Evolutionary conservation across 1,140 invertebrate species (phyloP).

Genomic region (Drosophila bocqueti): DNA sequence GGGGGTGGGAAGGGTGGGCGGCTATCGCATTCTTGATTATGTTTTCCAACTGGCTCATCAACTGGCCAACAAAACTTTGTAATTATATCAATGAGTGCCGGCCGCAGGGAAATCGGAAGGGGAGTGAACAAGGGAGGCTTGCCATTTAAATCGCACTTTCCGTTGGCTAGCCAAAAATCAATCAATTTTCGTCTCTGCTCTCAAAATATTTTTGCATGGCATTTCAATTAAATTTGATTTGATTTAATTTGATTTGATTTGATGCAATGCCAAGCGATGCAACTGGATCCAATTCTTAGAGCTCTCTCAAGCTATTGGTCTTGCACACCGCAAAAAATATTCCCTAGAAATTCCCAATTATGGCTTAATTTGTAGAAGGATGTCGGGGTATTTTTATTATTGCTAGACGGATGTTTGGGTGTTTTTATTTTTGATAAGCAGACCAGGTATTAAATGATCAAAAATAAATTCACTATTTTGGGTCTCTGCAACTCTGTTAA

Average conservation of each 20-base stretch:
- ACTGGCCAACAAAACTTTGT: slow-evolving; percentile 78
- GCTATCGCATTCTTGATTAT: slow-evolving; percentile 80
- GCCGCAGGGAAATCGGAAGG: neutral
- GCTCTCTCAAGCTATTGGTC: slow-evolving; percentile 15
- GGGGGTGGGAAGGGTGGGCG: slow-evolving; percentile 14
- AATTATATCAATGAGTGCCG: slow-evolving; percentile 76
- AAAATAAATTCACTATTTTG: too few relatives aligned
- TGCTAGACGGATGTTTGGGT: neutral
- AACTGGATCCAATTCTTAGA: slow-evolving; percentile 22
- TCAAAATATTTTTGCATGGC: slow-evolving; percentile 71
- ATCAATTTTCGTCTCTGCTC: slow-evolving; percentile 67
- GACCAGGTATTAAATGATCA: too few relatives aligned
- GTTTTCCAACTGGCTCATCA: slow-evolving; percentile 80
- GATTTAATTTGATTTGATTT: slow-evolving; percentile 63
- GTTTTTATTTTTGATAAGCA: too few relatives aligned
- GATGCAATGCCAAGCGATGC: slow-evolving; percentile 33
- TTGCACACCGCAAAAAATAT: slow-evolving; percentile 2
- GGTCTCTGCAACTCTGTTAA: too few relatives aligned
- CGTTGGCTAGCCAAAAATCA: slow-evolving; percentile 65
- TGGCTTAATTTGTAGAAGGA: neutral
- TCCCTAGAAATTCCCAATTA: neutral
- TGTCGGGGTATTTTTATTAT: neutral
- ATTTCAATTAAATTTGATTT: slow-evolving; percentile 79
- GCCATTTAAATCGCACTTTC: slow-evolving; percentile 43
- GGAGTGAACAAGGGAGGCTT: neutral